Evolutionary conservation across 2,888 invertebrate genomes (phyloP).

Genomic region (Mamestra brassicae): DNA sequence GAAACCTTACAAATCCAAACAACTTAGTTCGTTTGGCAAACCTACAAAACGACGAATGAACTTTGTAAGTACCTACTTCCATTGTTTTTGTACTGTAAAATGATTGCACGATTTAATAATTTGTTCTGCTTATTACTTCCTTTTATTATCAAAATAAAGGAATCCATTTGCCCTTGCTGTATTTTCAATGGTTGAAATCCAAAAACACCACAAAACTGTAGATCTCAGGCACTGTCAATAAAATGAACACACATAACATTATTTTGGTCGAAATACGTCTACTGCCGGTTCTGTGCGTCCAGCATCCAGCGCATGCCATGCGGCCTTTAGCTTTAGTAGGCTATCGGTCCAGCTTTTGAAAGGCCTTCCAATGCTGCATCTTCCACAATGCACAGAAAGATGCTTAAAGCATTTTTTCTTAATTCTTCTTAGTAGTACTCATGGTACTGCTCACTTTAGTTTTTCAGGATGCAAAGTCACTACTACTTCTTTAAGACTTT

Average conservation of each 20-base stretch:
- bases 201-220: no score
- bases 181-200: not conserved
- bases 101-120: not conserved
- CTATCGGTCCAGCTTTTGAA: not conserved
- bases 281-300: not conserved
- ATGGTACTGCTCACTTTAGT: not conserved
- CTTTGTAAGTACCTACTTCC: not conserved
- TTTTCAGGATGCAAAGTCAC: not conserved
- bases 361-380: not conserved
- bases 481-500: not conserved
- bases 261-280: not conserved
- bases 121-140: not conserved
- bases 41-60: conserved; percentile 46
- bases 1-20: conserved; percentile 63
- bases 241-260: not conserved
- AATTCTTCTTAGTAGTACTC: no score
- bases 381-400: not conserved
- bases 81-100: conserved; percentile 5
- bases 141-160: not conserved
- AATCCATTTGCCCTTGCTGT: not conserved
- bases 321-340: not conserved
- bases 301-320: not conserved
- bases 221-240: no score
- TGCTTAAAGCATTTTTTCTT: not conserved
- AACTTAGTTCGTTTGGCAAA: conserved; percentile 56